Base-by-base conservation (phyloP, 2,113 vertebrate genomes). In the Saguinus imperator region DNA sequence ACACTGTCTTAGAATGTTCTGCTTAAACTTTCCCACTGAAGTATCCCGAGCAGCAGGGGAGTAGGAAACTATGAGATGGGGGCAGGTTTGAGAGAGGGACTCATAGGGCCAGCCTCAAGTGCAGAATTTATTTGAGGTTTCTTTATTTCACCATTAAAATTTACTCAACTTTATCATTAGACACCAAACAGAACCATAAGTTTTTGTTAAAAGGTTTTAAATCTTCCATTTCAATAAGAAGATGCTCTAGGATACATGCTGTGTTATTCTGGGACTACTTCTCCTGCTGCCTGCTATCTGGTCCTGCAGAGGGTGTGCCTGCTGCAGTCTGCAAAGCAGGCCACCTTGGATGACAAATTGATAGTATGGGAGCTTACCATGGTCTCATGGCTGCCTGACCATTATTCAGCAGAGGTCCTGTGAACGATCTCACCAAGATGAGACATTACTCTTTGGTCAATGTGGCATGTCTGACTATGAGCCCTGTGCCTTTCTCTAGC, bases 151-250 rank as follows among this genome's bases (percentile, higher is more conserved):
- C 48, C 45, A 75, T 68, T 89, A 83, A 87, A 75, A 35, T 57
- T 6, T 82, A 80, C 29, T 35, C 55, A 40, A 7, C 17, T 68
- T 84, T 58, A 72, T 20, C 90, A 35, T 48, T 52, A 27, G 45
- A 70, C 43, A 90, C 37, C 55, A 75, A 91, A 37, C 16, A 72
- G 20, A 20, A 75, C 58, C 45, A 82, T 86, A 55, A 3, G 2
- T 91, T 97, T 94, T 64, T 37, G 57, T 14, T 29, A 57, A 68
- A 89, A 80, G 58, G 43, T n/a, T 93, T 93, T 72, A 61, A 61
- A 80, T 89, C 61, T 83, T 20, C 50, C 79, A 40, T n/a, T 80
- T 55, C 72, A 75, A 57, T 87, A 87, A 88, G 88, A 77, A 7
- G 45, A 66, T 17, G 32, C 40, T 64, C 52, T 7, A n/a, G 29